A percentile compares a stretch with the other conserved stretches of the same genome.
These are phyloP conservation scores for Salticus scenicus DNA, from an alignment of 2,888 invertebrate species.

Conservation along the genomic window DNA sequence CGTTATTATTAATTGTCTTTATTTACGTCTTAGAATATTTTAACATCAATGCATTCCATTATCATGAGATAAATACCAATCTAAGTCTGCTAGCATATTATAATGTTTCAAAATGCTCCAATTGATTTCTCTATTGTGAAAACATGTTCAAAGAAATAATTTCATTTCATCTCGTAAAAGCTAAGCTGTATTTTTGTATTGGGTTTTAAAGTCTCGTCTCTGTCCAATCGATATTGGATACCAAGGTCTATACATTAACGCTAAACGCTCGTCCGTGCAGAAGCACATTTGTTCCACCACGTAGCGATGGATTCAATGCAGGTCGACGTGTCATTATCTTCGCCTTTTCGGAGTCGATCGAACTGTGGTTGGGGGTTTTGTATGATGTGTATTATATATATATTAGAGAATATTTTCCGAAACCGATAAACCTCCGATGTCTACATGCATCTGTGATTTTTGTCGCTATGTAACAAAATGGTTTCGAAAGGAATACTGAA, in stretches of 20 bases:
- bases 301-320: slow-evolving; percentile 58
- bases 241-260: slow-evolving; percentile 42
- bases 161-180: neutral
- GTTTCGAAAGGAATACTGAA: neutral
- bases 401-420: neutral
- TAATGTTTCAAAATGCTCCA: neutral
- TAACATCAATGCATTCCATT: too few relatives aligned
- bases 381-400: neutral
- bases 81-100: neutral
- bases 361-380: neutral
- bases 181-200: neutral
- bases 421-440: slow-evolving; percentile 6
- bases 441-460: slow-evolving; percentile 5
- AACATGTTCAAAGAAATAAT: neutral
- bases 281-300: slow-evolving; percentile 61
- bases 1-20: too few relatives aligned
- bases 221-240: slow-evolving; percentile 1
- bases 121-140: neutral
- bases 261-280: slow-evolving; percentile 55
- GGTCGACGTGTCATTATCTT: slow-evolving; percentile 40
- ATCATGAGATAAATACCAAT: neutral
- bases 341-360: slow-evolving; percentile 18
- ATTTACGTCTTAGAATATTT: too few relatives aligned
- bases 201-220: neutral
- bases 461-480: neutral